These are phyloP conservation scores for Hipposideros armiger DNA, from an alignment of 2,113 vertebrate genomes.

Conservation along the genomic window DNA sequence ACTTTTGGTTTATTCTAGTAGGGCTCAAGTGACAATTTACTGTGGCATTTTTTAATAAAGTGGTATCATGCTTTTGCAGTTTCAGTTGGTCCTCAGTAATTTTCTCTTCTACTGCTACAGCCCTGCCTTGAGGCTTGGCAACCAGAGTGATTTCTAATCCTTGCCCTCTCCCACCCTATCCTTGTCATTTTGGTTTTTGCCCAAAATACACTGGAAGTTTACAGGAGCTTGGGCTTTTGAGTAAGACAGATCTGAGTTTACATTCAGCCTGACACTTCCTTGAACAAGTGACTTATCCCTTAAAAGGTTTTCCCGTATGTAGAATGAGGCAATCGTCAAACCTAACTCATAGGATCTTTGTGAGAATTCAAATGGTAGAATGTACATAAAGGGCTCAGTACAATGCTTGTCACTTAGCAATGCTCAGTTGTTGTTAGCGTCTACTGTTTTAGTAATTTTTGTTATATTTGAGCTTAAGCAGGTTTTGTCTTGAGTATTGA, in stretches of 20 bases:
- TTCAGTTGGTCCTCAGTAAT: background rate
- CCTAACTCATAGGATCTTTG: background rate
- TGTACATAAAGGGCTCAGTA: background rate
- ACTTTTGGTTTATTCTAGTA: background rate
- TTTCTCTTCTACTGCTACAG: background rate
- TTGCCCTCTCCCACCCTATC: too few relatives aligned
- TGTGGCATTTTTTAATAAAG: background rate
- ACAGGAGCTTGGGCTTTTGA: background rate
- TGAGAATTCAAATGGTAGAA: background rate
- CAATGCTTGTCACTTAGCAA: background rate
- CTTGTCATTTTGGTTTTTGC: conserved; percentile 56
- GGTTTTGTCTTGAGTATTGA: conserved; percentile 9
- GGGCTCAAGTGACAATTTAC: background rate
- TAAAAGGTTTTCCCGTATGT: background rate
- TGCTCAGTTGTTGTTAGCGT: background rate
- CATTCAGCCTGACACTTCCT: conserved; percentile 24
- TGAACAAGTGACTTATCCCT: conserved; percentile 18
- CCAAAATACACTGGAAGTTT: background rate
- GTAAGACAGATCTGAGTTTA: conserved; percentile 54
- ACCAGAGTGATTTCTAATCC: background rate
- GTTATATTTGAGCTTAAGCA: background rate
- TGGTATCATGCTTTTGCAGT: background rate
- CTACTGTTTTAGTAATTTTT: background rate
- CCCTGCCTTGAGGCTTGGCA: background rate
- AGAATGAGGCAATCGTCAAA: background rate